Conservation (phyloP, 2,797 vertebrate species). For the Phyllotis vaccarum region DNA sequence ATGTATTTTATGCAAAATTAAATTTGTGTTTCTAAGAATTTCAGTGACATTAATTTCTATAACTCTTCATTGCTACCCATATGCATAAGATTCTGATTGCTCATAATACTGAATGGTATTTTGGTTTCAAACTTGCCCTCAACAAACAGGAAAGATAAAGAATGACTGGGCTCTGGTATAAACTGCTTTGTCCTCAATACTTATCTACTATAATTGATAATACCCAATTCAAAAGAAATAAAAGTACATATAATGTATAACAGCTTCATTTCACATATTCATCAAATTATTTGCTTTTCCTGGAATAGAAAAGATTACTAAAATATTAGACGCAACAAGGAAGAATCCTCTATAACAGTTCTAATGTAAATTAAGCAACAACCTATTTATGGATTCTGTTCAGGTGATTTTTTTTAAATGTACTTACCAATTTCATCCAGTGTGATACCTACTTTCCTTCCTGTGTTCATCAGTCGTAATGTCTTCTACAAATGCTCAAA, state of each 20-base stretch:
- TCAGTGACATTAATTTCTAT: slow-evolving; percentile 32
- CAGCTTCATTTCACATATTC: slow-evolving; percentile 76
- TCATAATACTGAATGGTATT: slow-evolving; percentile 66
- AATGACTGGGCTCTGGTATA: slow-evolving; percentile 65
- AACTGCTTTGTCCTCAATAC: slow-evolving; percentile 67
- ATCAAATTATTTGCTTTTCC: slow-evolving; percentile 64
- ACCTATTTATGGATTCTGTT: slow-evolving; percentile 73
- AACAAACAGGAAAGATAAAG: slow-evolving; percentile 71
- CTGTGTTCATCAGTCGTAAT: slow-evolving; percentile 77
- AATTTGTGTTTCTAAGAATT: slow-evolving; percentile 57
- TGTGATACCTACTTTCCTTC: slow-evolving; percentile 77
- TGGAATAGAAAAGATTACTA: slow-evolving; percentile 64
- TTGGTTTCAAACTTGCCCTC: slow-evolving; percentile 76
- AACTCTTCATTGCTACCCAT: slow-evolving; percentile 29
- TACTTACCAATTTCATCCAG: slow-evolving; percentile 82
- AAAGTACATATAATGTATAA: slow-evolving; percentile 43
- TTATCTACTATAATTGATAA: slow-evolving; percentile 76
- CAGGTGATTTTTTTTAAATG: slow-evolving; percentile 83
- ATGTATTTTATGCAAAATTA: neutral
- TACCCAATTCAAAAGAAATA: slow-evolving; percentile 30
- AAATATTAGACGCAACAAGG: slow-evolving; percentile 51
- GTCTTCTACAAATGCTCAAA: slow-evolving; percentile 79
- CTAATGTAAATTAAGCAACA: slow-evolving; percentile 25
- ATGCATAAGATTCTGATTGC: slow-evolving; percentile 31
- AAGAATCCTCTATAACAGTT: slow-evolving; percentile 53